Evolutionary conservation across 2,113 vertebrate genomes (phyloP).

Genomic region (Cyprinodon variegatus): DNA sequence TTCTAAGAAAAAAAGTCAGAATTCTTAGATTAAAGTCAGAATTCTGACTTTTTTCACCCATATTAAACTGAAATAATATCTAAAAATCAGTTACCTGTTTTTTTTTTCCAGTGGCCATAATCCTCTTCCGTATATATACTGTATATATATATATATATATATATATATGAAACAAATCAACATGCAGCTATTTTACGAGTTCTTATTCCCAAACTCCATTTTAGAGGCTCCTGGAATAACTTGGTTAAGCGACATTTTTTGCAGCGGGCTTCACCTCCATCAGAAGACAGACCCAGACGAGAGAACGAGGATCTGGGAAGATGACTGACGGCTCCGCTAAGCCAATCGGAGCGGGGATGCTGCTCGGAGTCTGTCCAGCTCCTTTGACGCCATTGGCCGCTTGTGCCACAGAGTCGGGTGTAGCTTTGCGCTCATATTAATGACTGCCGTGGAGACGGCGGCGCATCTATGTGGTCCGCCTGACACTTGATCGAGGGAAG

Average conservation of each 20-base stretch:
- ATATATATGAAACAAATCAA: not conserved
- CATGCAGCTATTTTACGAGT: not conserved
- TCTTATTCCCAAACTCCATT: not conserved
- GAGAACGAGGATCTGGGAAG: slow-evolving; percentile 39
- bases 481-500: slow-evolving; percentile 83
- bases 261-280: slow-evolving; percentile 64
- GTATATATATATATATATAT: no score
- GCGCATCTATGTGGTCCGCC: slow-evolving; percentile 82
- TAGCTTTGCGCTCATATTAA: slow-evolving; percentile 82
- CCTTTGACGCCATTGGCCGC: slow-evolving; percentile 81
- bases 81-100: no score
- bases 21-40: no score
- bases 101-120: no score
- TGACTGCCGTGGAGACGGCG: slow-evolving; percentile 87
- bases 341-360: slow-evolving; percentile 84
- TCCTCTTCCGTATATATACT: no score
- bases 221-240: not conserved
- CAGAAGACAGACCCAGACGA: slow-evolving; percentile 69
- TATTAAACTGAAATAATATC: no score
- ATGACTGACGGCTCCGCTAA: slow-evolving; percentile 62
- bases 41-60: no score
- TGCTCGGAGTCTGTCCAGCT: slow-evolving; percentile 65
- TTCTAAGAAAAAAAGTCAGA: no score
- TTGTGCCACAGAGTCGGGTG: slow-evolving; percentile 79
- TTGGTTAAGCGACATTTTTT: slow-evolving; percentile 49